Conservation (phyloP, 2,888 invertebrate genomes). For the Sarcophaga caerulescens region DNA sequence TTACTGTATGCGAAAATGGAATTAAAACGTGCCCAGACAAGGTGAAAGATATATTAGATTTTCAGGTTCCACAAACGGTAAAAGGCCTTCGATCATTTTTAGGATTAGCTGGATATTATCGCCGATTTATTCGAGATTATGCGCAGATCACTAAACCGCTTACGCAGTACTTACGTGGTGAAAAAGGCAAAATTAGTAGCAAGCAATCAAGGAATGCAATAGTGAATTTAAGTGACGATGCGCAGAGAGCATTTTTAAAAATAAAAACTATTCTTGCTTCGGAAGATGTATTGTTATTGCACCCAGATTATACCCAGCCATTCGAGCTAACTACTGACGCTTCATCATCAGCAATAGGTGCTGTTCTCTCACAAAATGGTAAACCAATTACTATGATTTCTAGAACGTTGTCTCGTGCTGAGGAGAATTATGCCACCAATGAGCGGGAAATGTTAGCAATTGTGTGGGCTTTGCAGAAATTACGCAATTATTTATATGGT, state of each 20-base stretch:
- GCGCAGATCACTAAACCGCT: slow-evolving; percentile 36
- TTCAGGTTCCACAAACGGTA: slow-evolving; percentile 34
- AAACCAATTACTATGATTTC: slow-evolving; percentile 13
- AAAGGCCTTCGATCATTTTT: slow-evolving; percentile 41
- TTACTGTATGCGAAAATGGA: no score
- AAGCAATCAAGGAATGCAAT: background rate
- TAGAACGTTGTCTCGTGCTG: slow-evolving; percentile 1
- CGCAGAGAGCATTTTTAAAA: background rate
- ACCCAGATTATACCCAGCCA: slow-evolving; percentile 30
- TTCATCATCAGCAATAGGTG: no score
- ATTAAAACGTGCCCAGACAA: slow-evolving; percentile 43
- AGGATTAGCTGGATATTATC: slow-evolving; percentile 43
- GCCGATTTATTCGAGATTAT: slow-evolving; percentile 38
- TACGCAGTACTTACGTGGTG: slow-evolving; percentile 1
- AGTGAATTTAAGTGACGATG: slow-evolving; percentile 9
- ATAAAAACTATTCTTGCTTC: background rate
- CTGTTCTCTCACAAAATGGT: no score
- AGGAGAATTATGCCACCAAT: background rate
- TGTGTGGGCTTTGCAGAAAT: no score
- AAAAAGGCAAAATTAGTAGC: no score
- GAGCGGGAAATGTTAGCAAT: slow-evolving; percentile 35
- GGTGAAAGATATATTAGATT: slow-evolving; percentile 51
- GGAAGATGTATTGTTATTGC: slow-evolving; percentile 12
- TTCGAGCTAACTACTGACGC: slow-evolving; percentile 64
- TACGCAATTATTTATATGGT: no score